phyloP scores from a whole-genome alignment of 1,140 invertebrate species.

The Lordiphosa collinella region DNA sequence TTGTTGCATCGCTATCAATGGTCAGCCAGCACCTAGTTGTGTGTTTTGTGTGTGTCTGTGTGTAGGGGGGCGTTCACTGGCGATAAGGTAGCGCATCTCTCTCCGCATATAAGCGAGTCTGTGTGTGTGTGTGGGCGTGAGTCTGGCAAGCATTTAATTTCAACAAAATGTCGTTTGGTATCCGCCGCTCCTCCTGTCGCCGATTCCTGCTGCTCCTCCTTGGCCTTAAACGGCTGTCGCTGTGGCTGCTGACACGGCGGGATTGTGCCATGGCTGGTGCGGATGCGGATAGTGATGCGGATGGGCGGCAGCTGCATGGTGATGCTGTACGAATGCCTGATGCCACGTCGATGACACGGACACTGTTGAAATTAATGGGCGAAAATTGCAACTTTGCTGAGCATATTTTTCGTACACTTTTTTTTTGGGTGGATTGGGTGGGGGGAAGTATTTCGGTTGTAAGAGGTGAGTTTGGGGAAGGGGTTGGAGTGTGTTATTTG shows the following conservation, averaged over 20 bases:
- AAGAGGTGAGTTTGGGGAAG: not conserved
- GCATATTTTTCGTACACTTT: conserved; percentile 55
- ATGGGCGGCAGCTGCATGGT: conserved; percentile 60
- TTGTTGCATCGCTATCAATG: conserved; percentile 14
- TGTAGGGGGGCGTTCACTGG: conserved; percentile 4
- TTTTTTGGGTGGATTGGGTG: conserved; percentile 19
- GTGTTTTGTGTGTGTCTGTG: conserved; percentile 21
- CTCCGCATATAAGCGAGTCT: not conserved
- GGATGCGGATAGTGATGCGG: conserved; percentile 76
- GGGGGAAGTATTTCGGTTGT: not conserved
- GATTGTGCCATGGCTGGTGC: conserved; percentile 79
- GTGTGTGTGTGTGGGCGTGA: conserved; percentile 15
- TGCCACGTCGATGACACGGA: conserved; percentile 79
- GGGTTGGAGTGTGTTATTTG: conserved; percentile 1
- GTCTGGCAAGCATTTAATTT: conserved; percentile 40
- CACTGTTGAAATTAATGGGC: conserved; percentile 79
- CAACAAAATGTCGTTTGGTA: conserved; percentile 32
- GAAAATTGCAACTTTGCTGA: conserved; percentile 78
- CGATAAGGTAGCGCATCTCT: not conserved
- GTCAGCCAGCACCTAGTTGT: conserved; percentile 1
- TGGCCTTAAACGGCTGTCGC: conserved; percentile 68
- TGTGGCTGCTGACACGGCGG: conserved; percentile 66
- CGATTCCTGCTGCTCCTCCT: conserved; percentile 4
- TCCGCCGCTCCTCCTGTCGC: conserved; percentile 8
- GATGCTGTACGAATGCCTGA: conserved; percentile 77